Conservation (phyloP, 2,888 invertebrate species). For the Cataglyphis livida region DNA sequence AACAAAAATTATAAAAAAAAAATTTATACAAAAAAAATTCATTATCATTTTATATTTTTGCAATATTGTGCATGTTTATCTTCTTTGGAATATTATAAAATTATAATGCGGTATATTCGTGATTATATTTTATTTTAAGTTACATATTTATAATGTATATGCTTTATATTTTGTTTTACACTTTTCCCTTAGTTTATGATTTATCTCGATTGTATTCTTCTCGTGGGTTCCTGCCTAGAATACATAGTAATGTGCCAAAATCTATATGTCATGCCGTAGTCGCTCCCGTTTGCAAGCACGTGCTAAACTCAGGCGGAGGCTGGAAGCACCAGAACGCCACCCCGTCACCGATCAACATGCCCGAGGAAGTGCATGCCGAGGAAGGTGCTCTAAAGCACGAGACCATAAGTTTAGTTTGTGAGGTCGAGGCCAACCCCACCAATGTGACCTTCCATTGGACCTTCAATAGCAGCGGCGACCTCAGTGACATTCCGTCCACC, state of each 20-base stretch:
- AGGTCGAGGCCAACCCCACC: slow-evolving; percentile 95
- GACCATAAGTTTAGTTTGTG: slow-evolving; percentile 93
- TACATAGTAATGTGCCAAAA: slow-evolving; percentile 32
- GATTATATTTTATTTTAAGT: neutral
- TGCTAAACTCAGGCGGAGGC: slow-evolving; percentile 72
- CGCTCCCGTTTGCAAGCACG: slow-evolving; percentile 82
- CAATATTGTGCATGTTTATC: neutral
- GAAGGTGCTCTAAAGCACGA: slow-evolving; percentile 94
- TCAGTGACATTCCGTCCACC: slow-evolving; percentile 91
- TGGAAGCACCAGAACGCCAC: slow-evolving; percentile 75
- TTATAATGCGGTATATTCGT: neutral
- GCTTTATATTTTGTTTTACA: neutral
- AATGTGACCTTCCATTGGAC: slow-evolving; percentile 96
- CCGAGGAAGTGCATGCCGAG: slow-evolving; percentile 90
- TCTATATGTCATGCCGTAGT: slow-evolving; percentile 70
- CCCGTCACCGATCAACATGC: slow-evolving; percentile 86
- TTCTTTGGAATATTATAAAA: too few species aligned
- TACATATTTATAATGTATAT: neutral
- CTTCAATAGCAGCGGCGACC: slow-evolving; percentile 95
- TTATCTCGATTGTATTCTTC: slow-evolving; percentile 22
- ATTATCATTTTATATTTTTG: neutral
- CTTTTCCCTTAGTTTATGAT: neutral
- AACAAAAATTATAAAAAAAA: neutral
- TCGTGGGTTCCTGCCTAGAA: neutral
- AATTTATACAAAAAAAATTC: neutral